A percentile compares a stretch with the other conserved stretches of the same genome.
These are phyloP conservation scores for Homarus americanus DNA, from an alignment of 1,140 invertebrate genomes.

Conservation along the genomic window DNA sequence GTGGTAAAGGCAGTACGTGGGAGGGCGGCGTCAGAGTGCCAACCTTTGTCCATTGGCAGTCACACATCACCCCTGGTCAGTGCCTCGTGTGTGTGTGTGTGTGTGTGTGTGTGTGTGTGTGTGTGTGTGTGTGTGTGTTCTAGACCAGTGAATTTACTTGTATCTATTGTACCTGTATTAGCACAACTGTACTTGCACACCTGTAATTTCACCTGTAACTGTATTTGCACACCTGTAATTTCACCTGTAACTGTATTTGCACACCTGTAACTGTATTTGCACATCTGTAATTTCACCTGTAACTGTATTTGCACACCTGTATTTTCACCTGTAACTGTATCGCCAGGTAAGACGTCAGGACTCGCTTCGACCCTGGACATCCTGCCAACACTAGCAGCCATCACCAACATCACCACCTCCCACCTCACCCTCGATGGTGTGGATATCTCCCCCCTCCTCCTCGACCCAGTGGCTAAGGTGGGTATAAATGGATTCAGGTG, in stretches of 20 bases:
- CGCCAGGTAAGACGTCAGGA: too few relatives aligned
- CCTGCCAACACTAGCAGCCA: slow-evolving; percentile 65
- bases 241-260: too few relatives aligned
- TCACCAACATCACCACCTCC: slow-evolving; percentile 44
- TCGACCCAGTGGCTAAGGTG: slow-evolving; percentile 27
- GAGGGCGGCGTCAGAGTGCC: slow-evolving; percentile 75
- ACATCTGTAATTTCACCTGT: too few relatives aligned
- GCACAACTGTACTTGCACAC: too few relatives aligned
- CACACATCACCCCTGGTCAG: slow-evolving; percentile 49
- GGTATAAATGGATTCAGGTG: background rate
- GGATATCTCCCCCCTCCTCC: slow-evolving; percentile 61
- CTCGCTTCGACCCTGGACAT: slow-evolving; percentile 65
- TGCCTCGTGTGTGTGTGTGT: too few relatives aligned
- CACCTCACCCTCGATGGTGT: slow-evolving; percentile 62
- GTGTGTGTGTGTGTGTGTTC: background rate
- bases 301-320: too few relatives aligned
- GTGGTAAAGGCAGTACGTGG: slow-evolving; percentile 75
- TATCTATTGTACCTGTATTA: too few relatives aligned
- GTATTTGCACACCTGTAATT: too few relatives aligned
- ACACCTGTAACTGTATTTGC: too few relatives aligned
- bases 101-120: background rate
- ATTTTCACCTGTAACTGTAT: too few relatives aligned
- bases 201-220: too few relatives aligned
- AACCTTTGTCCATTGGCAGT: slow-evolving; percentile 66
- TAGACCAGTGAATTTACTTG: too few relatives aligned